Evolutionary conservation across 2,888 invertebrate genomes (phyloP).

Genomic region (Ophioninae sp.): DNA sequence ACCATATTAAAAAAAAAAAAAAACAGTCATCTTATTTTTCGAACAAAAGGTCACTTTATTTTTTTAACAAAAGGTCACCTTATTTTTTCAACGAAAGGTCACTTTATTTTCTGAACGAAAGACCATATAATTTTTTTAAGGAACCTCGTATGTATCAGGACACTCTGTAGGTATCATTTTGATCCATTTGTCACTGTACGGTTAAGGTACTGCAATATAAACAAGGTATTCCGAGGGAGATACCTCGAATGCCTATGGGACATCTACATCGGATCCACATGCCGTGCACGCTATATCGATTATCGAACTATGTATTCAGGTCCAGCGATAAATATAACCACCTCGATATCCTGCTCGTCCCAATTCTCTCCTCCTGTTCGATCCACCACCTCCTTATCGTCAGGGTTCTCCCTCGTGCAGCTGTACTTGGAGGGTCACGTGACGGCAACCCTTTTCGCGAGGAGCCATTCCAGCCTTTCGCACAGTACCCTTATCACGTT

Average conservation of each 20-base stretch:
- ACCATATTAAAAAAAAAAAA: too few species aligned
- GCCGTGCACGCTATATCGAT: conserved; percentile 68
- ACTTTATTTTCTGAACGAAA: background rate
- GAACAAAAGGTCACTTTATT: too few species aligned
- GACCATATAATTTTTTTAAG: background rate
- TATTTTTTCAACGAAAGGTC: too few species aligned
- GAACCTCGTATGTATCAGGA: background rate
- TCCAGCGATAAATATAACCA: conserved; percentile 50
- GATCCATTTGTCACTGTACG: conserved; percentile 2
- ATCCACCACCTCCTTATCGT: background rate
- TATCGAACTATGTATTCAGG: conserved; percentile 59
- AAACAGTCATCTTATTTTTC: too few species aligned
- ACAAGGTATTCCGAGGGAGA: background rate
- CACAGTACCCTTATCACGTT: conserved; percentile 23
- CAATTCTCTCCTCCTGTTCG: background rate
- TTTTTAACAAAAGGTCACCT: too few species aligned
- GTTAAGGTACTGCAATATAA: background rate
- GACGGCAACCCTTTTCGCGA: conserved; percentile 9
- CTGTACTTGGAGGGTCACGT: conserved; percentile 7
- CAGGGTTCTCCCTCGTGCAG: background rate
- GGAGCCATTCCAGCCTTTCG: conserved; percentile 5
- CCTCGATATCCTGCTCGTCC: conserved; percentile 30
- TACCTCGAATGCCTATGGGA: conserved; percentile 2
- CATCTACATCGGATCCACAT: conserved; percentile 30
- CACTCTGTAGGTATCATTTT: background rate